Evolutionary conservation across 1,140 invertebrate species (phyloP).

Genomic region (Acromyrmex echinatior): DNA sequence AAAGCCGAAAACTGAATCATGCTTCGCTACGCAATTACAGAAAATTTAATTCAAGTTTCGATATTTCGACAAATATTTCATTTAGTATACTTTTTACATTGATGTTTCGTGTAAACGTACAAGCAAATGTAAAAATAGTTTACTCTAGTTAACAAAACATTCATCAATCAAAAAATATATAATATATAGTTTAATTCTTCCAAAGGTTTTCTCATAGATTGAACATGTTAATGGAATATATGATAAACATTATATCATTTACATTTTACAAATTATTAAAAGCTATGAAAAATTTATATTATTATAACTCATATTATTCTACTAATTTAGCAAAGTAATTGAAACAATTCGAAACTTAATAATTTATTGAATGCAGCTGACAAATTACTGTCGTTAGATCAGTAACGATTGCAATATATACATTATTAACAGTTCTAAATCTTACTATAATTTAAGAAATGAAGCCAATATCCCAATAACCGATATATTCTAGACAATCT

Average conservation of each 20-base stretch:
- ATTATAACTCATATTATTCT: neutral
- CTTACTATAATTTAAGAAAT: neutral
- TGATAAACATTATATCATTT: neutral
- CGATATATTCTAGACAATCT: neutral
- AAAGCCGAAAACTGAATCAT: slow-evolving; percentile 51
- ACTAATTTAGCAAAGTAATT: neutral
- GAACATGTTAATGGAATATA: neutral
- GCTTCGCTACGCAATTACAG: slow-evolving; percentile 15
- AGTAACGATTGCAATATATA: neutral
- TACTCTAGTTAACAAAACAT: slow-evolving; percentile 15
- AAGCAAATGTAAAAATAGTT: slow-evolving; percentile 24
- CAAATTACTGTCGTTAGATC: neutral
- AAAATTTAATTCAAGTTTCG: slow-evolving; percentile 39
- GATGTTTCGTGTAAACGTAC: neutral
- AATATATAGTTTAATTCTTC: neutral
- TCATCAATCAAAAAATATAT: neutral
- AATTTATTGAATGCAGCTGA: neutral
- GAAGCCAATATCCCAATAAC: neutral
- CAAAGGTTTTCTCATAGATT: neutral
- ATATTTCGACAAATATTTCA: slow-evolving; percentile 49
- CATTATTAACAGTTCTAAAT: neutral
- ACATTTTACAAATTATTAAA: slow-evolving; percentile 10
- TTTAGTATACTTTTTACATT: slow-evolving; percentile 34
- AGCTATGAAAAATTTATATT: neutral
- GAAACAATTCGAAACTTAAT: neutral